phyloP scores from a whole-genome alignment of 2,888 invertebrate genomes.

The Galeopsomyia nigrocyanea region DNA sequence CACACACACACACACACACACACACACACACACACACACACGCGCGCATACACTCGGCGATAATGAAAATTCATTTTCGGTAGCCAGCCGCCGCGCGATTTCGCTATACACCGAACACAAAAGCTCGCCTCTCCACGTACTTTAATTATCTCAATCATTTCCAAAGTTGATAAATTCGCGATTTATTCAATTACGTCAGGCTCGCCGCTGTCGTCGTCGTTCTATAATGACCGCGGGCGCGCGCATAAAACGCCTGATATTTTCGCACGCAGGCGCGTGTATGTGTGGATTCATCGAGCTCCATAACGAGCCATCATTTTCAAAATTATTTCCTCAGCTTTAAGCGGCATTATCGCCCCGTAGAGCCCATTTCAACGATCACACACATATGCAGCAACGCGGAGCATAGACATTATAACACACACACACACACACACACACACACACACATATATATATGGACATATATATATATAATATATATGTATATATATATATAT shows the following conservation, averaged over 20 bases:
- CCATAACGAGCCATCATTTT: constrained; percentile 33
- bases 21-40: no score
- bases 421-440: no score
- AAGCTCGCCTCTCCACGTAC: not conserved
- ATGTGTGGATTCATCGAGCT: constrained; percentile 1
- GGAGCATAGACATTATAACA: not conserved
- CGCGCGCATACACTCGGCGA: no score
- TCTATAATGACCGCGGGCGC: not conserved
- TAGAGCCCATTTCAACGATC: constrained; percentile 28
- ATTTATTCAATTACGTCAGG: constrained; percentile 27
- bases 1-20: no score
- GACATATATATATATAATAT: no score
- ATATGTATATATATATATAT: not conserved
- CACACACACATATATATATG: no score
- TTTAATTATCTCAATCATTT: constrained; percentile 23
- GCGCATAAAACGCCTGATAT: not conserved
- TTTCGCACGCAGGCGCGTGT: not conserved
- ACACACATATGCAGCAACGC: not conserved
- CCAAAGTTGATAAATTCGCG: constrained; percentile 6
- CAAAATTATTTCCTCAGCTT: constrained; percentile 19
- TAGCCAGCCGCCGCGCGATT: no score
- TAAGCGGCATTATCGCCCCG: not conserved
- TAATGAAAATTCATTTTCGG: no score
- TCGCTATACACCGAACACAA: no score
- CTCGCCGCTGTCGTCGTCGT: not conserved